Base-by-base conservation (phyloP, 2,113 vertebrate genomes). In the Dipodomys stephensi region DNA sequence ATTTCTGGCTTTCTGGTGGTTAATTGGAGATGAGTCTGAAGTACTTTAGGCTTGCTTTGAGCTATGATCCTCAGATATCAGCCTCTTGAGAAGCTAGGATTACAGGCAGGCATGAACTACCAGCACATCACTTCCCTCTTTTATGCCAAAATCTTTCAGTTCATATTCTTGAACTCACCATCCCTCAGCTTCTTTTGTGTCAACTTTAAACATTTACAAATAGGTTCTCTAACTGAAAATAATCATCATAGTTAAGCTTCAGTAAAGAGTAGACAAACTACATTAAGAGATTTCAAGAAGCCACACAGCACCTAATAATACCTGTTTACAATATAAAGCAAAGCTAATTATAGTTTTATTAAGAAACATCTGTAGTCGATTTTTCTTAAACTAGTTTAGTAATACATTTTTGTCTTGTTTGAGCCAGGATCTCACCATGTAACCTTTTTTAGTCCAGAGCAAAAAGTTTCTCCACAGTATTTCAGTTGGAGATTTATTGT, bases 301-400 rank as follows among this genome's bases (percentile, higher is more conserved):
- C 77, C 62, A 49, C 60, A 73, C 60, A 83, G 39, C 60, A 27
- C 88, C 83, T 68, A 92, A 71, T 80, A 90, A 81, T 19, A 85
- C 65, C 82, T 30, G 25, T 90, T 91, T 88, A 90, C 18, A 62
- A 79, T 44, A 65, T 23, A 68, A 92, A 79, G 78, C 92, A 93
- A 94, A 94, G 67, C 77, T 77, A 49, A 84, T 73, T 69, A 53
- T 27, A 30, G 73, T 87, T 94, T 96, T 92, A 87, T 80, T 85
- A 84, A 72, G 81, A 72, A 87, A 76, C 74, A 57, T 46, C 39
- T 76, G 53, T 87, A 32, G 71, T 83, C 44, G 89, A 16, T 39
- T 39, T 83, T 64, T 77, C 78, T 86, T 73, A 44, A 96, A 84
- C 93, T 90, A 35, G 67, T 86, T 94, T 73, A 78, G 57, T 78